Percentiles rank a stretch among this genome's conserved stretches.
Conservation (phyloP, 2,113 vertebrate genomes). For the crab-eating macaque (Macaca fascicularis) region T2T-MFA8v1.1 NC_088379.1:5336001-5336500, state of each 20-base stretch:
- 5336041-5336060: background rate
- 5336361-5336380: background rate
- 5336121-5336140: too few relatives aligned
- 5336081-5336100: background rate
- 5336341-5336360: background rate
- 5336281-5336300: background rate
- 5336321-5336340: too few relatives aligned
- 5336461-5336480: rapidly evolving
- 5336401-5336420: rapidly evolving
- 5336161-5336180: background rate
- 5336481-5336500: background rate
- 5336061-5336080: background rate
- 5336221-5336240: background rate
- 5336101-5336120: rapidly evolving
- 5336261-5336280: background rate
- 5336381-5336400: too few relatives aligned
- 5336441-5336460: too few relatives aligned
- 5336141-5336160: rapidly evolving
- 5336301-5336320: too few relatives aligned
- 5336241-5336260: background rate
- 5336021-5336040: background rate
- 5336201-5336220: background rate
- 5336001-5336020: background rate
- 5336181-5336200: rapidly evolving
- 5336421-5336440: background rate